Base-by-base conservation (phyloP, 2,113 vertebrate species). In the Grallaria varia region DNA sequence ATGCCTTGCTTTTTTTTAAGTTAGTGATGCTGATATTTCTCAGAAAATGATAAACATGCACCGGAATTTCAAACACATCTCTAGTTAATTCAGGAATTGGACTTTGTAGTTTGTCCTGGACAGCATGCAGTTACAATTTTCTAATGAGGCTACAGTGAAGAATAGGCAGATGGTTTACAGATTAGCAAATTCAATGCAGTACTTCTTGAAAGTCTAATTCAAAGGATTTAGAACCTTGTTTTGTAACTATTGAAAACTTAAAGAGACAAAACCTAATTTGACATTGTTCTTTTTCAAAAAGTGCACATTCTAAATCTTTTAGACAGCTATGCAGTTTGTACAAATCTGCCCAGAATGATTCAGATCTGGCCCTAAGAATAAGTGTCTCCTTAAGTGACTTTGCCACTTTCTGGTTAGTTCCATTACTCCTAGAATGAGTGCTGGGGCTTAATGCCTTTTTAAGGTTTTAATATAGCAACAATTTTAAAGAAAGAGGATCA, bases 221-320 rank as follows among this genome's bases (percentile, higher is more conserved):
- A 85, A 44, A 88, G 63, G 67, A 85, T n/a, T 90, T 56, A 60
- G 42, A 60, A 25, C 19, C 8, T 85, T 92, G 25, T 78, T 96
- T 95, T 87, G 40, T 90, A 78, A 86, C 90, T 47, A 22, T 24
- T 76, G 30, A 88, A 94, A 52, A 93, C 93, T 76, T 92, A 92
- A 95, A 96, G 62, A 93, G 64, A 79, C 75, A 94, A 96, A 93
- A 56, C 31, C 6, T 90, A 90, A 93, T 96, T 93, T 95, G 93
- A 96, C 86, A 27, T 42, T 88, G 63, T 84, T 92, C 87, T 82
- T 88, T 89, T 76, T 55, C 79, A 84, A 77, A 96, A 96, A 93
- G 12, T 28, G 45, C 28, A 45, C 56, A 75, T 81, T 92, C 49
- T 85, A 89, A 93, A 81, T 95, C 62, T 90, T 96, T 73, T 90